A percentile compares a stretch with the other conserved stretches of the same genome.
These are phyloP conservation scores for Liodrosophila aerea DNA, from an alignment of 2,888 invertebrate genomes.

Conservation along the genomic window DNA sequence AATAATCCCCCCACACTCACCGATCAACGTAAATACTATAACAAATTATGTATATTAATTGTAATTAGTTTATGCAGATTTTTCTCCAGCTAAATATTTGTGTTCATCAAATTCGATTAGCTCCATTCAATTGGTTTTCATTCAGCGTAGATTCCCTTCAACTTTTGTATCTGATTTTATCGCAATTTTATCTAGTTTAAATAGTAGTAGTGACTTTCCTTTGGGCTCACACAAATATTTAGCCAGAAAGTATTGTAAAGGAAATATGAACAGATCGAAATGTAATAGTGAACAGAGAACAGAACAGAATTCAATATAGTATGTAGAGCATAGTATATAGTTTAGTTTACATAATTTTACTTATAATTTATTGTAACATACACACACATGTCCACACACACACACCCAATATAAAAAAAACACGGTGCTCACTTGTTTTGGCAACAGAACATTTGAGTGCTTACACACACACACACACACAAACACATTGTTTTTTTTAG, in stretches of 20 bases:
- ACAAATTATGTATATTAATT: constrained; percentile 1
- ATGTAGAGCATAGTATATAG: neutral
- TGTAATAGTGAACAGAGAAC: constrained; percentile 23
- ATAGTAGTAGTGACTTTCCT: neutral
- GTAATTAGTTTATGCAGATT: constrained; percentile 1
- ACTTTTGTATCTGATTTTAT: too few species aligned
- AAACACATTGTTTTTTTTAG: constrained; percentile 13
- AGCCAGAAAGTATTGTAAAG: constrained; percentile 10
- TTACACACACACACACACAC: constrained; percentile 1
- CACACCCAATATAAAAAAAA: neutral
- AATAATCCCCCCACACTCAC: too few species aligned
- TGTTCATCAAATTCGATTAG: constrained; percentile 1
- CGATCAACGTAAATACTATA: constrained; percentile 9
- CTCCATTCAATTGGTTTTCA: too few species aligned
- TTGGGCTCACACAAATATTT: constrained; percentile 35
- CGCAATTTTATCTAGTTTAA: too few species aligned
- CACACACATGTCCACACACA: constrained; percentile 10
- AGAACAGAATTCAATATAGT: constrained; percentile 28
- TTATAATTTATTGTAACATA: constrained; percentile 43
- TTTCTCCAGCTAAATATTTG: constrained; percentile 42
- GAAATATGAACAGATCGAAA: constrained; percentile 3
- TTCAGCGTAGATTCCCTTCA: too few species aligned
- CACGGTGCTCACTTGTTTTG: too few species aligned
- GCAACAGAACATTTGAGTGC: too few species aligned
- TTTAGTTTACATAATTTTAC: constrained; percentile 17